Percentiles rank a stretch among this genome's conserved stretches.
Conservation (phyloP, 2,888 invertebrate species). For the Parasteatoda lunata region DNA sequence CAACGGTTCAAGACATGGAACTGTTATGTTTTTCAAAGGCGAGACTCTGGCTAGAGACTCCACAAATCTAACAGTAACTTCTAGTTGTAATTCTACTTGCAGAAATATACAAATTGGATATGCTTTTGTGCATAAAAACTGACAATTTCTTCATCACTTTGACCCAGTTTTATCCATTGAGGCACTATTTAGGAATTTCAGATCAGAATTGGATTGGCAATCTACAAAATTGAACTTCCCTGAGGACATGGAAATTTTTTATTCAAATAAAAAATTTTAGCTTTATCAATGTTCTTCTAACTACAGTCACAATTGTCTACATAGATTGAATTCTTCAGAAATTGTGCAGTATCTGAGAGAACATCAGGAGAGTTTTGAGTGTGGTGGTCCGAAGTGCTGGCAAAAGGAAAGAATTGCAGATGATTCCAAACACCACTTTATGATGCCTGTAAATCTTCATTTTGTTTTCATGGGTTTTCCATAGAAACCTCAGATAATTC, state of each 20-base stretch:
- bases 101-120: no score
- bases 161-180: no score
- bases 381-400: background rate
- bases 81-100: no score
- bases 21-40: background rate
- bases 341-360: conserved; percentile 6
- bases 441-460: background rate
- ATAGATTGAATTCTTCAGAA: conserved; percentile 14
- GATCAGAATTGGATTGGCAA: no score
- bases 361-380: background rate
- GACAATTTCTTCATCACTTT: background rate
- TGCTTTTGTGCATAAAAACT: background rate
- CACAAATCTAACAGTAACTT: background rate
- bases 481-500: conserved; percentile 19
- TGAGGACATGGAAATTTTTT: background rate
- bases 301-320: conserved; percentile 26
- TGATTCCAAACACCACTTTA: conserved; percentile 18
- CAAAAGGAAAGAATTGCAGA: background rate
- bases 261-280: background rate
- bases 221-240: background rate
- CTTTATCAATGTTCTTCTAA: background rate
- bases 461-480: background rate
- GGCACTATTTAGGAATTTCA: no score
- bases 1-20: background rate
- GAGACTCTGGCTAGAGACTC: background rate